Evolutionary conservation across 2,113 vertebrate species (phyloP).

Genomic region (Solenodon paradoxus): DNA sequence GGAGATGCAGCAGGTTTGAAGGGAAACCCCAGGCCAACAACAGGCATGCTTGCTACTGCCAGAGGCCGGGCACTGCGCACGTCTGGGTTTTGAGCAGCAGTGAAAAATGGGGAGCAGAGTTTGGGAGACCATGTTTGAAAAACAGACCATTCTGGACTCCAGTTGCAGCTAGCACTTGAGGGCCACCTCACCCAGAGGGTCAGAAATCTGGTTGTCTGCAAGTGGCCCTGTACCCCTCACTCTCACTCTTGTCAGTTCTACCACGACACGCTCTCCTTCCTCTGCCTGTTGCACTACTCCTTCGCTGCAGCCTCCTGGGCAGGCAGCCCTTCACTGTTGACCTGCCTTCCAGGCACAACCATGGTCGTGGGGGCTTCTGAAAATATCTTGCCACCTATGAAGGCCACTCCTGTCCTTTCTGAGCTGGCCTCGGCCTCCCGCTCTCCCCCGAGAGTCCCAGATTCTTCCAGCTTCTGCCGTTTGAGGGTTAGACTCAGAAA

Average conservation of each 20-base stretch:
- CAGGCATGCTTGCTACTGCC: fast-evolving
- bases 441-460: not conserved
- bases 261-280: fast-evolving
- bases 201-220: too few species aligned
- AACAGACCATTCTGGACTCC: not conserved
- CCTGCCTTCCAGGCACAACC: not conserved
- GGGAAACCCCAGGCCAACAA: not conserved
- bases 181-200: not conserved
- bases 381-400: not conserved
- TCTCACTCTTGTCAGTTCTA: too few species aligned
- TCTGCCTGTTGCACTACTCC: not conserved
- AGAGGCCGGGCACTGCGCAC: not conserved
- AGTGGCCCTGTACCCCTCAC: not conserved
- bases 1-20: not conserved
- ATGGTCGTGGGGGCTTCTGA: not conserved
- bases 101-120: not conserved
- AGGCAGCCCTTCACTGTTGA: not conserved
- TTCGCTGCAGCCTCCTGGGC: not conserved
- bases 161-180: fast-evolving
- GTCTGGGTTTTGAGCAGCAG: not conserved
- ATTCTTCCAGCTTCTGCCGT: not conserved
- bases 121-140: not conserved
- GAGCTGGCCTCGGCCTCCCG: not conserved
- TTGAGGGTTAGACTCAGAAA: not conserved
- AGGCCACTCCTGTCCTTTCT: not conserved